phyloP scores from a whole-genome alignment of 2,888 invertebrate species.

The Limnephilus marmoratus region DNA sequence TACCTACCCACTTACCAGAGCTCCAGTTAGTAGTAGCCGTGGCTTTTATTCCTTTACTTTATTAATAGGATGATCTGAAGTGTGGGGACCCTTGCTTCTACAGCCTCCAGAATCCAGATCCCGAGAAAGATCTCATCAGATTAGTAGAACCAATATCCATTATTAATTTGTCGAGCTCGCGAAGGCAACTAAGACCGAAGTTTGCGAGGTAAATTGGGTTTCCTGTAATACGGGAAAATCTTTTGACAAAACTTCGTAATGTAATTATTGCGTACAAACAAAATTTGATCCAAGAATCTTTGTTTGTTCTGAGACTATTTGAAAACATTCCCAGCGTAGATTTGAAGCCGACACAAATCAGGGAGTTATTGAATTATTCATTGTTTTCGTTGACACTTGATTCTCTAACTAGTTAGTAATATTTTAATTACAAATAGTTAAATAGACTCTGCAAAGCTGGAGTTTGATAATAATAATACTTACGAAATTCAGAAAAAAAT shows the following conservation, averaged over 20 bases:
- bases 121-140: constrained; percentile 44
- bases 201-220: constrained; percentile 43
- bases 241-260: constrained; percentile 34
- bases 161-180: constrained; percentile 52
- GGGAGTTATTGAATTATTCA: not conserved
- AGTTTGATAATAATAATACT: not conserved
- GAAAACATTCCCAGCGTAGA: not conserved
- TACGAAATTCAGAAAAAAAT: not conserved
- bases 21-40: not conserved
- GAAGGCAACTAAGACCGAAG: constrained; percentile 17
- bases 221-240: not conserved
- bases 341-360: not conserved
- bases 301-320: not conserved
- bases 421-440: not conserved
- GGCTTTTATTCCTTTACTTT: constrained; percentile 49
- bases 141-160: constrained; percentile 51
- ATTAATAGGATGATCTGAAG: constrained; percentile 36
- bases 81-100: not conserved
- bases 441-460: not conserved
- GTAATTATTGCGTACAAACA: constrained; percentile 35
- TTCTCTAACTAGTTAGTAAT: not conserved
- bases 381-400: not conserved
- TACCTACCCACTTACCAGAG: constrained; percentile 28
- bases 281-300: not conserved
- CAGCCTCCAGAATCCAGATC: not conserved